Evolutionary conservation across 2,888 invertebrate genomes (phyloP), one percentile per base, ranked within the genome.

Genomic region (Hirtodrosophila confusa): DNA sequence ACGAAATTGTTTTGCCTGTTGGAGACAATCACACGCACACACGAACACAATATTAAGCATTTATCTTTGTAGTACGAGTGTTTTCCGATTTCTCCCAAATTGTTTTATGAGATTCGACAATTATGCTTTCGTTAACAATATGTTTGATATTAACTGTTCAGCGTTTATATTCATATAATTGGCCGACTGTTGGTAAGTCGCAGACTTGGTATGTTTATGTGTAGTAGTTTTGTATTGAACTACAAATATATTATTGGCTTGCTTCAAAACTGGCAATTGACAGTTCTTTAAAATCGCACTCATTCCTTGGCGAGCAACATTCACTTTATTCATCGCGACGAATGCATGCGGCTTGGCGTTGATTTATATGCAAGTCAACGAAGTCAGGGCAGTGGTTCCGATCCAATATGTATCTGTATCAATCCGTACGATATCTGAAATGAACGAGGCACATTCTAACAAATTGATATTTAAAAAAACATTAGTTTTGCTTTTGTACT

Each of bases 311-410:
- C 69, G 68, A 79, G 70, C 58, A 66, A 56, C 57, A 73, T 63
- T 58, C 40, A 75, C 69, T 67, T 64, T 82, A 79, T 63, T 84
- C 80, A 86, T 83, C 73, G 71, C 79, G 79, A 67, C 69, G 57
- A 63, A 50, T 72, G 56, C 70, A 67, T 31, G 39, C 45, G 41
- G 33, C 17, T 35, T 12, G n/a, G 10, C 33, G 10, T 37, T 44
- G 9, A 5, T n/a, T 50, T 24, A n/a, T 33, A 11, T 9, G 7
- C 11, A 23, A 11, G 10, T 39, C 12, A 37, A 48, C 29, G 29
- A 11, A 17, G 12, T 29, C n/a, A 36, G 17, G 11, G 3, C 31
- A 31, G 7, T 31, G 7, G 7, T 4, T 9, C 31, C 31, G 31
- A 31, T 31, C 9, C 7, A 3, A 31, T 31, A 8, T 31, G 9